phyloP scores from a whole-genome alignment of 2,113 vertebrate species.

The Loxodonta africana region DNA sequence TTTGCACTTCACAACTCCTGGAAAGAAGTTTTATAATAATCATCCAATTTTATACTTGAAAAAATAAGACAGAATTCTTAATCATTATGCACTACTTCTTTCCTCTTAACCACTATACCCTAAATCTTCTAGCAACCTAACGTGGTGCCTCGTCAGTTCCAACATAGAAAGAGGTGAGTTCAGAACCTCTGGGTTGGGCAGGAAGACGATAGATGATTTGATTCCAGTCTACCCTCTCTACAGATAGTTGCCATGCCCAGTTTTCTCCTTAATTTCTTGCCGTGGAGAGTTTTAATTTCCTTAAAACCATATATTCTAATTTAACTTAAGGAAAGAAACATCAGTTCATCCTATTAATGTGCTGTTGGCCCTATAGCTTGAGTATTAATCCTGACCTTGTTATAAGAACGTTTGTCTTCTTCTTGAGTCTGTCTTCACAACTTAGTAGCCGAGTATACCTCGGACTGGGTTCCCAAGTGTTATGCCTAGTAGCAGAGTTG shows the following conservation, averaged over 20 bases:
- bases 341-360: neutral
- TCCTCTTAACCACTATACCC: neutral
- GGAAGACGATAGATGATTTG: neutral
- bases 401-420: neutral
- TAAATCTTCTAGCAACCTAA: neutral
- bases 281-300: neutral
- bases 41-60: neutral
- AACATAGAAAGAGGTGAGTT: neutral
- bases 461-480: neutral
- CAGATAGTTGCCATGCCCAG: neutral
- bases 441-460: neutral
- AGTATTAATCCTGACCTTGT: neutral
- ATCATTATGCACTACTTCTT: neutral
- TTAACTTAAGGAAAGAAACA: neutral
- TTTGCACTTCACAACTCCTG: neutral
- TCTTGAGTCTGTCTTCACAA: neutral
- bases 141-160: neutral
- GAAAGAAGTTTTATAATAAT: neutral
- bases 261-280: constrained; percentile 17
- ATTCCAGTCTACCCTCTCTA: neutral
- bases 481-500: neutral
- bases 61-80: neutral
- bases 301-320: neutral
- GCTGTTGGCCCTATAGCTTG: neutral
- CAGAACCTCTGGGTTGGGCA: neutral